Conservation (phyloP, 2,797 vertebrate genomes). For the Anguilla pacifica region DNA sequence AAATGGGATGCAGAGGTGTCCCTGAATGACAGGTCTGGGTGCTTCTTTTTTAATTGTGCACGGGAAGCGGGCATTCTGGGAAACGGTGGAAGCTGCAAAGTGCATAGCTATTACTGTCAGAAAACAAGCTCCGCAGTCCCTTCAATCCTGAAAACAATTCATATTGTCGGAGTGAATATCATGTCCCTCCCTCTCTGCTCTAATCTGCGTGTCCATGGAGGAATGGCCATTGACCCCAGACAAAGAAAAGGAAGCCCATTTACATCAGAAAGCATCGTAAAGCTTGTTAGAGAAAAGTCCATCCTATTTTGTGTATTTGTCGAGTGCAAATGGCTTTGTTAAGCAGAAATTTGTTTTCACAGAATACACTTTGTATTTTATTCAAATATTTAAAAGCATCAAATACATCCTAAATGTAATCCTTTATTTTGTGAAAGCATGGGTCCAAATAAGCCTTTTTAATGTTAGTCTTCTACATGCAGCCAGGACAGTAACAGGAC, state of each 20-base stretch:
- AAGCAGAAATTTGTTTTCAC: constrained; percentile 8
- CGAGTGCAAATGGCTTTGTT: background rate
- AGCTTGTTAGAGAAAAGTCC: constrained; percentile 16
- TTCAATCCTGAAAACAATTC: constrained; percentile 28
- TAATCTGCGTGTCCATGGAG: constrained; percentile 17
- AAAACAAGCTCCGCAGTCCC: constrained; percentile 6
- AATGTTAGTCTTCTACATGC: background rate
- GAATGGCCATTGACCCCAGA: constrained; percentile 8
- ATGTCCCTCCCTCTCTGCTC: constrained; percentile 18
- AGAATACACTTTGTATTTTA: constrained; percentile 8
- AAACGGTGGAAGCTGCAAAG: background rate
- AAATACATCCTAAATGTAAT: background rate
- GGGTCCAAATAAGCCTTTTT: background rate
- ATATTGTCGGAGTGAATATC: constrained; percentile 28
- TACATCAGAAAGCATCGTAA: constrained; percentile 22
- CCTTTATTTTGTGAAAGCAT: background rate
- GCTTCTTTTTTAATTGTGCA: background rate
- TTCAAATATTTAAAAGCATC: constrained; percentile 1
- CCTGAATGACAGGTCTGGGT: constrained; percentile 3
- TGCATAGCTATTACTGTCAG: constrained; percentile 16
- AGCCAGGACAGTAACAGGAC: background rate
- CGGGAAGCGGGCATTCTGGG: background rate
- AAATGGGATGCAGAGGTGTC: background rate
- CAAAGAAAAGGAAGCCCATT: constrained; percentile 21
- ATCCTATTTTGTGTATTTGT: constrained; percentile 1